Conservation (phyloP, 2,113 vertebrate species). For the Zosterops borbonicus region DNA sequence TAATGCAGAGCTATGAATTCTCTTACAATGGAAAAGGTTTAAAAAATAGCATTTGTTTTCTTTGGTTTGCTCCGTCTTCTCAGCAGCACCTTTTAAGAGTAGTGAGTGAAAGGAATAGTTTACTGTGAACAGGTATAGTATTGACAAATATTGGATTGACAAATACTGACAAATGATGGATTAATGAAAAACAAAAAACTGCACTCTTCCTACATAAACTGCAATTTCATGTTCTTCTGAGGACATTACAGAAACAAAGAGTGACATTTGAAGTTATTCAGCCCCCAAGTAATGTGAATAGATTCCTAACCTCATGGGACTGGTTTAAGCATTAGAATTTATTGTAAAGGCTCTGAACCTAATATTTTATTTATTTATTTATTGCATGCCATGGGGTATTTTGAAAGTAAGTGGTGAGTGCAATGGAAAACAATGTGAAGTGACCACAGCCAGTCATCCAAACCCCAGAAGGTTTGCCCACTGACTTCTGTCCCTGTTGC, state of each 20-base stretch:
- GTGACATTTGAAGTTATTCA: not conserved
- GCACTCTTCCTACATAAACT: not conserved
- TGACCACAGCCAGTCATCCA: not conserved
- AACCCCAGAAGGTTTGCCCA: conserved; percentile 9
- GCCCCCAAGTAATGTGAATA: not conserved
- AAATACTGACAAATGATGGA: not conserved
- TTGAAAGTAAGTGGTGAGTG: not conserved
- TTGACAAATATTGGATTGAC: not conserved
- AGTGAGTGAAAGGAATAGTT: not conserved
- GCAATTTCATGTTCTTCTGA: not conserved
- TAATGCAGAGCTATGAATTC: not conserved
- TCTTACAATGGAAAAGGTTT: not conserved
- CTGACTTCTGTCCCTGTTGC: not conserved
- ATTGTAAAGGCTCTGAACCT: not conserved
- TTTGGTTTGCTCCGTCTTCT: not conserved
- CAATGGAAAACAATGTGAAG: not conserved
- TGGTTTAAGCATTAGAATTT: not conserved
- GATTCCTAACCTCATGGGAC: not conserved
- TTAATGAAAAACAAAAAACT: not conserved
- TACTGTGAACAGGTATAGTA: not conserved
- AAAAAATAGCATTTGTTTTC: not conserved
- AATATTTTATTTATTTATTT: conserved; percentile 8
- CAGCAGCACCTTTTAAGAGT: not conserved
- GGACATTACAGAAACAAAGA: not conserved
- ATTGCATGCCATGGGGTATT: not conserved